Percentiles rank a stretch among this genome's conserved stretches.
Conservation (phyloP, 2,113 vertebrate species). For the Microcebus lehilahytsara region DNA sequence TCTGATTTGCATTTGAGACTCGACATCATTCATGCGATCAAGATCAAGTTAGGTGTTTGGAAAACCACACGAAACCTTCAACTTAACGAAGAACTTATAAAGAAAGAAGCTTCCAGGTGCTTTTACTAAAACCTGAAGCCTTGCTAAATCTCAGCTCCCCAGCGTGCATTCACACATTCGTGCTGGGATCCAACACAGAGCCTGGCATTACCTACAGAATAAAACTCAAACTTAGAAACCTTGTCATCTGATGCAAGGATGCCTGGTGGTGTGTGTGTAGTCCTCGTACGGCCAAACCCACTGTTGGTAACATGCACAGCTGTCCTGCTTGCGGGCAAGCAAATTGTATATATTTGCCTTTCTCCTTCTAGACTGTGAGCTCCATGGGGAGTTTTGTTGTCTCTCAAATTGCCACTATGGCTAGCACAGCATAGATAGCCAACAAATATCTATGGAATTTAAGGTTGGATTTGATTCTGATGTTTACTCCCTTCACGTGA, state of each 20-base stretch:
- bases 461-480: not conserved
- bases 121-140: not conserved
- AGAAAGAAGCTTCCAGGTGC: not conserved
- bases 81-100: not conserved
- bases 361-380: not conserved
- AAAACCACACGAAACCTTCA: not conserved
- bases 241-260: not conserved
- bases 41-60: not conserved
- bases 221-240: not conserved
- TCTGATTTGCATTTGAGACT: not conserved
- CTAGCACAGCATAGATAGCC: not conserved
- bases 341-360: not conserved
- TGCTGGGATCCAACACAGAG: not conserved
- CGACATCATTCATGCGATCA: not conserved
- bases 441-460: not conserved
- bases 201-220: too few species aligned
- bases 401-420: too few species aligned
- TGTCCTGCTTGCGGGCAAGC: not conserved
- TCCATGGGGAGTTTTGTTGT: not conserved
- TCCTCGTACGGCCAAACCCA: not conserved
- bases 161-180: not conserved
- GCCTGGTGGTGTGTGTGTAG: not conserved
- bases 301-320: not conserved
- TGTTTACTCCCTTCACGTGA: fast-evolving
- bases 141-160: not conserved